These are phyloP conservation scores for rat (Rattus norvegicus) DNA, from an alignment of 2,113 vertebrate genomes.

Conservation along the genomic window GRCr8 NC_086035.1:22022501-22023000, in stretches of 20 bases:
- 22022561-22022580: conserved; percentile 56
- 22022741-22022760: neutral
- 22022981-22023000: neutral
- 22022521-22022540: conserved; percentile 46
- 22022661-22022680: conserved; percentile 10
- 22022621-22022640: conserved; percentile 30
- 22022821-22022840: neutral
- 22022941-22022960: neutral
- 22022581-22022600: conserved; percentile 50
- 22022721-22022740: neutral
- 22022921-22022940: conserved; percentile 37
- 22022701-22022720: neutral
- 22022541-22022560: conserved; percentile 68
- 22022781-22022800: conserved; percentile 31
- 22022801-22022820: conserved; percentile 27
- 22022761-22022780: neutral
- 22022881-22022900: conserved; percentile 52
- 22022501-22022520: conserved; percentile 51
- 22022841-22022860: neutral
- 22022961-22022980: neutral
- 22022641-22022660: neutral
- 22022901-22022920: conserved; percentile 53
- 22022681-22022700: neutral
- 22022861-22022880: conserved; percentile 19
- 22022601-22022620: conserved; percentile 57